Conservation (phyloP, 2,113 vertebrate genomes). For the Penelope pileata region DNA sequence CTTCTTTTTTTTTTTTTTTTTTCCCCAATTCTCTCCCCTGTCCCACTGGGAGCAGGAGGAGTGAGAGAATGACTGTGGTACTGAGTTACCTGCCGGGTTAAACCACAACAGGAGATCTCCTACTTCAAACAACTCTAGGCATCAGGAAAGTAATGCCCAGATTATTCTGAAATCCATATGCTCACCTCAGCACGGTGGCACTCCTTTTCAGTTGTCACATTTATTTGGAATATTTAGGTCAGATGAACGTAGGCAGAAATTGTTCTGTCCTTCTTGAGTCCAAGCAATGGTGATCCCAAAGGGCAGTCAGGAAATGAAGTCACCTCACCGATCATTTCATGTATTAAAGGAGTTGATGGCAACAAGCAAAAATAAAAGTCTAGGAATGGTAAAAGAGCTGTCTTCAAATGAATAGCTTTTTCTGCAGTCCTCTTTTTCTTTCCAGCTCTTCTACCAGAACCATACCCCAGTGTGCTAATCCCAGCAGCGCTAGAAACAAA, state of each 20-base stretch:
- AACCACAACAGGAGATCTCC: too few relatives aligned
- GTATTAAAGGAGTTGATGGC: background rate
- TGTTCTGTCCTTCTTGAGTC: background rate
- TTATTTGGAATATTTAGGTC: background rate
- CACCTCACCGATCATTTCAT: background rate
- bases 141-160: background rate
- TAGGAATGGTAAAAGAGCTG: too few relatives aligned
- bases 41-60: too few relatives aligned
- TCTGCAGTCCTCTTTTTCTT: background rate
- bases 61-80: too few relatives aligned
- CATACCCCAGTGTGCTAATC: background rate
- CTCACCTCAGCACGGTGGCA: background rate
- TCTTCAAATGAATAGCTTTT: background rate
- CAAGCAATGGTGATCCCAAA: background rate
- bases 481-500: background rate
- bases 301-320: background rate
- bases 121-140: background rate
- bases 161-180: background rate
- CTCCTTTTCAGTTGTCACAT: background rate
- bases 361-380: background rate
- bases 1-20: too few relatives aligned
- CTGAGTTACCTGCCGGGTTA: too few relatives aligned
- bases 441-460: background rate
- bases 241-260: background rate
- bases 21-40: too few relatives aligned